Conservation (phyloP, 2,113 vertebrate genomes). For the Amia ocellicauda region DNA sequence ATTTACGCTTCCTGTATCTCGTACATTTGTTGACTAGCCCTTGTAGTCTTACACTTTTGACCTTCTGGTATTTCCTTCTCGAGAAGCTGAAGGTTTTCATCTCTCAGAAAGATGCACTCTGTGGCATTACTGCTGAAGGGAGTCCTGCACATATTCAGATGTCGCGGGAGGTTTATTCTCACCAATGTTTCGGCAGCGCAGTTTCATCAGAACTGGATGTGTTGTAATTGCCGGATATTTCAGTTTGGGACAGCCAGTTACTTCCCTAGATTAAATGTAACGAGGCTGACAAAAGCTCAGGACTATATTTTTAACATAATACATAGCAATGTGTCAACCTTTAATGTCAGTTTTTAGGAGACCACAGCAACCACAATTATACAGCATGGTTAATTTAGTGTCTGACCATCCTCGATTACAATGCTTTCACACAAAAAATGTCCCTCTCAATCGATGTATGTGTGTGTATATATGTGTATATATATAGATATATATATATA, state of each 20-base stretch:
- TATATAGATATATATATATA: no score
- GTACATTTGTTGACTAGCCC: neutral
- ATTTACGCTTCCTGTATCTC: neutral
- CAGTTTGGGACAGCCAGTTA: neutral
- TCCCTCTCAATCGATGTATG: no score
- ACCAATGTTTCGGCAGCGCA: neutral
- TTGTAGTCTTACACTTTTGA: neutral
- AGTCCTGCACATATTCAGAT: neutral
- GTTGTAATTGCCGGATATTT: slow-evolving; percentile 2
- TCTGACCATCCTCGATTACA: no score
- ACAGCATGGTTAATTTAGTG: no score
- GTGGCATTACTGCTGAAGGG: neutral
- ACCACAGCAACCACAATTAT: no score
- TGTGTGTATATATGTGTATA: no score
- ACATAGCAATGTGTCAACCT: neutral
- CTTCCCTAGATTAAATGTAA: neutral
- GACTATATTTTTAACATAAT: neutral
- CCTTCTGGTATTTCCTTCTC: neutral
- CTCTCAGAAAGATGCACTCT: neutral
- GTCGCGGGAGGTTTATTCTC: neutral
- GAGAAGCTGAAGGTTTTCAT: neutral
- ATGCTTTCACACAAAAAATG: no score
- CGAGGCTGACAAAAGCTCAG: neutral
- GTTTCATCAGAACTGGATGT: neutral
- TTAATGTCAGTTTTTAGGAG: neutral